Percentiles rank a stretch among this genome's conserved stretches.
These are phyloP conservation scores for Sphyrna mokarran DNA, from an alignment of 2,113 vertebrate species.

Conservation along the genomic window DNA sequence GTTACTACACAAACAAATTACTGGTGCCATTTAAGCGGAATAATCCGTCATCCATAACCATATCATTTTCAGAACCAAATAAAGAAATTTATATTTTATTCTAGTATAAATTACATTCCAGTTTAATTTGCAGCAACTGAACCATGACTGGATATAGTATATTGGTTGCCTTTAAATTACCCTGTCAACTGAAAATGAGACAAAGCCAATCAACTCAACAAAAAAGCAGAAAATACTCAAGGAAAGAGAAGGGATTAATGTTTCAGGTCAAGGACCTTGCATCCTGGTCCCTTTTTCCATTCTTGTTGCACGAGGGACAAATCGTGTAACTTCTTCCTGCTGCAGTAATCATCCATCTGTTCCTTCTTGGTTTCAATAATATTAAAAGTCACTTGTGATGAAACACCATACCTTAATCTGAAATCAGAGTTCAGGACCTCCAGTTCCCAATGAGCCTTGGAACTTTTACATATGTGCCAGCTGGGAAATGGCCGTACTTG, in stretches of 20 bases:
- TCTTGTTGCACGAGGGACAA: not conserved
- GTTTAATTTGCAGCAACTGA: not conserved
- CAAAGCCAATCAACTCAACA: not conserved
- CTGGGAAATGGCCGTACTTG: too few relatives aligned
- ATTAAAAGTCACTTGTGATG: not conserved
- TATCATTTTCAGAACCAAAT: constrained; percentile 1
- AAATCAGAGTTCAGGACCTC: too few relatives aligned
- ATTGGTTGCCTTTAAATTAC: not conserved
- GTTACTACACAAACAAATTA: not conserved
- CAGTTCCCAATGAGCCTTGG: too few relatives aligned
- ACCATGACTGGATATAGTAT: not conserved
- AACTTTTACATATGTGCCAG: too few relatives aligned
- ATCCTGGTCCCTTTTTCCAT: not conserved
- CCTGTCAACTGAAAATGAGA: not conserved
- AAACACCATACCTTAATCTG: too few relatives aligned
- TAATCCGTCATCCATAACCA: not conserved
- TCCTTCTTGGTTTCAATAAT: not conserved
- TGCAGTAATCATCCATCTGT: not conserved
- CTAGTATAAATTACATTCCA: not conserved
- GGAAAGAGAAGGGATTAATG: not conserved
- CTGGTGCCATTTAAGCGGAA: not conserved
- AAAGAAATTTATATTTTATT: not conserved
- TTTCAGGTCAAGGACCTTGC: not conserved
- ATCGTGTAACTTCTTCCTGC: not conserved
- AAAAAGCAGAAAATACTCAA: not conserved